phyloP scores from a whole-genome alignment of 2,888 invertebrate genomes.

The Oligia fasciuncula region DNA sequence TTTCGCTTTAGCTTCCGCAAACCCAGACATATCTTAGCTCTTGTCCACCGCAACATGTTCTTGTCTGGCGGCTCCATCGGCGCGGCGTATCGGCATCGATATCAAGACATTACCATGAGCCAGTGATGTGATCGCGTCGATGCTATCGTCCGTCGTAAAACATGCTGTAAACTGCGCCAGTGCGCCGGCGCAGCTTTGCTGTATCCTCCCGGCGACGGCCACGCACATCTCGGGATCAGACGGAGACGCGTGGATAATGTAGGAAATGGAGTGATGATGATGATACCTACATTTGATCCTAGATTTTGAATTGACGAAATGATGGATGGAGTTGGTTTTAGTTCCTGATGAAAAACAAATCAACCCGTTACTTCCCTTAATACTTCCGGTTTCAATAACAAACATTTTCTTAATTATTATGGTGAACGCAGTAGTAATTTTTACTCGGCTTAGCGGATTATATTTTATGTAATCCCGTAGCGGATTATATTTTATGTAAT shows the following conservation, averaged over 20 bases:
- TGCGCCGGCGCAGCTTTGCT: constrained; percentile 41
- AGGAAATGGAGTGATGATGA: constrained; percentile 7
- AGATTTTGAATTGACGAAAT: not conserved
- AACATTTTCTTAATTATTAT: not conserved
- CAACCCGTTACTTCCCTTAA: not conserved
- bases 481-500: not conserved
- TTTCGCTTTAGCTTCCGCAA: constrained; percentile 7
- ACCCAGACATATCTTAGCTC: not conserved
- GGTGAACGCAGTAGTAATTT: not conserved
- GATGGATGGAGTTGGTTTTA: not conserved
- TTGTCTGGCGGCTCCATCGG: constrained; percentile 5
- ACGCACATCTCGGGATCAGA: constrained; percentile 28
- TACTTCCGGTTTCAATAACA: not conserved
- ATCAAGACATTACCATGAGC: constrained; percentile 62
- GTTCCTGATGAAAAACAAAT: not conserved
- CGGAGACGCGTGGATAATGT: not conserved
- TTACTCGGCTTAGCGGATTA: not conserved
- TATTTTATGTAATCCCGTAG: not conserved
- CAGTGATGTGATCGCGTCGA: constrained; percentile 60
- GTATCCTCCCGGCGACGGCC: constrained; percentile 21
- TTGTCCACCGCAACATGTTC: constrained; percentile 9
- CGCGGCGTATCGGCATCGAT: constrained; percentile 36
- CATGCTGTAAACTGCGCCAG: constrained; percentile 55
- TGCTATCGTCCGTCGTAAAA: constrained; percentile 60
- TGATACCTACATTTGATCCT: not conserved